Conservation (phyloP, 53 echinoderm and acorn worm species). For the Arbacia lixula region DNA sequence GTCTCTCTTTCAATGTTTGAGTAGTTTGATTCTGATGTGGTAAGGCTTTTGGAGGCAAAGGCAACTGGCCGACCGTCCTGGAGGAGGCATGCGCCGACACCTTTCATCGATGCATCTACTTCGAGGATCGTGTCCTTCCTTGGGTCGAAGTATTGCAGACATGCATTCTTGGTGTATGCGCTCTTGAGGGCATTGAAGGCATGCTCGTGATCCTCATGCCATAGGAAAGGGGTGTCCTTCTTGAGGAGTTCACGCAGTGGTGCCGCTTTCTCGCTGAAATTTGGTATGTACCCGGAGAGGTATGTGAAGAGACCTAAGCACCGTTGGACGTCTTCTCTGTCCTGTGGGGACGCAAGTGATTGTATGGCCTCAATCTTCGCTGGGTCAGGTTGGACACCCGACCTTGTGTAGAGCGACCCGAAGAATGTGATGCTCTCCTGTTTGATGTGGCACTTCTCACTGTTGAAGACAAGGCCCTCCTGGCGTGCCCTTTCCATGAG, state of each 20-base stretch:
- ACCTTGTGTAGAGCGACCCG: conserved; percentile 52
- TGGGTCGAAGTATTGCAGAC: conserved; percentile 51
- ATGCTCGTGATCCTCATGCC: conserved; percentile 50
- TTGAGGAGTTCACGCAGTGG: no score
- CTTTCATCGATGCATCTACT: conserved; percentile 60
- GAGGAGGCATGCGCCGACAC: conserved; percentile 59
- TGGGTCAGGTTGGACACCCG: conserved; percentile 39
- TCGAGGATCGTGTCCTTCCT: conserved; percentile 39
- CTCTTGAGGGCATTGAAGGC: not conserved
- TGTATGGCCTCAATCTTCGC: conserved; percentile 24
- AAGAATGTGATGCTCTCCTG: conserved; percentile 47
- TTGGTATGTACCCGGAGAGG: no score
- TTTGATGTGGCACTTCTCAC: conserved; percentile 62
- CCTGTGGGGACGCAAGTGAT: conserved; percentile 32
- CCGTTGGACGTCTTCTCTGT: no score
- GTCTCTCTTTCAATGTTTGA: conserved; percentile 76
- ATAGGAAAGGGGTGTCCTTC: conserved; percentile 22
- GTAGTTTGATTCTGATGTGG: conserved; percentile 66
- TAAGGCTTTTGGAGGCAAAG: conserved; percentile 65
- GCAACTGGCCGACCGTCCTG: conserved; percentile 62
- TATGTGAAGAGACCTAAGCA: no score
- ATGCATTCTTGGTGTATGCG: not conserved
- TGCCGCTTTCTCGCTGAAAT: no score
- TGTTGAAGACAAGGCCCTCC: conserved; percentile 76
- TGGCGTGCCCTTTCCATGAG: conserved; percentile 49